These are phyloP conservation scores for Silurus meridionalis DNA, from an alignment of 2,113 vertebrate species.

Conservation along the genomic window DNA sequence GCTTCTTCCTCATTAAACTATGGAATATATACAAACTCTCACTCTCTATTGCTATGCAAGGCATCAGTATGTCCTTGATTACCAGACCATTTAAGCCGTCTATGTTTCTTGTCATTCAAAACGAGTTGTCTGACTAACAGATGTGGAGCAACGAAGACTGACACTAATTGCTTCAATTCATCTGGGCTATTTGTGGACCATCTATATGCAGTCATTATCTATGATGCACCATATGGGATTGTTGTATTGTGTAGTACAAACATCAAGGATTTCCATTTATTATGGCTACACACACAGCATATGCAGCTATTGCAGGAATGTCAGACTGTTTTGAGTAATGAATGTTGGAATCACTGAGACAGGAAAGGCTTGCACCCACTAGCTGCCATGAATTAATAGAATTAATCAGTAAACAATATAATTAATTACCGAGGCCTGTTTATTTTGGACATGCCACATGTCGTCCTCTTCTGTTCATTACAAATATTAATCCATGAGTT, in stretches of 20 bases:
- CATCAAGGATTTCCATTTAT: not conserved
- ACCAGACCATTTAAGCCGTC: not conserved
- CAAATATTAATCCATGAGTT: not conserved
- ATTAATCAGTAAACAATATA: not conserved
- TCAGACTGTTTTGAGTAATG: not conserved
- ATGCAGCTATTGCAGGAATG: not conserved
- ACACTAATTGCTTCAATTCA: not conserved
- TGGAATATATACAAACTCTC: not conserved
- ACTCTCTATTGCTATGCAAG: not conserved
- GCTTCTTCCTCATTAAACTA: not conserved
- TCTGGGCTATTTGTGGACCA: not conserved
- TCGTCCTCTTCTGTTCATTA: not conserved
- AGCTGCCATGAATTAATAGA: not conserved
- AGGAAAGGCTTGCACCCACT: not conserved
- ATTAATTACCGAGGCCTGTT: not conserved
- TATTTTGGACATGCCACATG: not conserved
- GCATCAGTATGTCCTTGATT: not conserved
- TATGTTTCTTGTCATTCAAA: not conserved
- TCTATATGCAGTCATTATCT: not conserved
- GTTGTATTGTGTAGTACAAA: not conserved
- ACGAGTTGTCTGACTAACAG: not conserved
- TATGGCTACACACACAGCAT: not conserved
- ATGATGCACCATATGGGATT: not conserved
- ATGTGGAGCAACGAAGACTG: not conserved
- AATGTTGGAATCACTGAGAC: not conserved